These are phyloP conservation scores for Spodoptera littoralis DNA, from an alignment of 2,888 invertebrate species.

Conservation along the genomic window DNA sequence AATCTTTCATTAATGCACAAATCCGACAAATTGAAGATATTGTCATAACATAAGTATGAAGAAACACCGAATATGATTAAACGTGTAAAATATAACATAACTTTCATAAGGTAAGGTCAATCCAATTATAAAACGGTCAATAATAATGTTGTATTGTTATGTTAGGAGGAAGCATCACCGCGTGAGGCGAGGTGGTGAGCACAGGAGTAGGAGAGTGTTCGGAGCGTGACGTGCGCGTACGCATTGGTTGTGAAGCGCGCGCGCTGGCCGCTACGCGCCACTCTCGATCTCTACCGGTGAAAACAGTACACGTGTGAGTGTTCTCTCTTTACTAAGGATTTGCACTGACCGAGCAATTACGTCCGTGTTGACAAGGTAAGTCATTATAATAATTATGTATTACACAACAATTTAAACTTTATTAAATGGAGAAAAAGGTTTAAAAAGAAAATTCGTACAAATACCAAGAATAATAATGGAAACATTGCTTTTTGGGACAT, in stretches of 20 bases:
- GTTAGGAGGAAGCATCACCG: slow-evolving; percentile 35
- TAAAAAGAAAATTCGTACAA: too few relatives aligned
- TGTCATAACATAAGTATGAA: too few relatives aligned
- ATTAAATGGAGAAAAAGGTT: too few relatives aligned
- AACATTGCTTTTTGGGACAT: too few relatives aligned
- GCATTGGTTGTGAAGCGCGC: slow-evolving; percentile 74
- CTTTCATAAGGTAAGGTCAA: not conserved
- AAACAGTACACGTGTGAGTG: slow-evolving; percentile 64
- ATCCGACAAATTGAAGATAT: too few relatives aligned
- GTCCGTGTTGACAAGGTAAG: slow-evolving; percentile 42
- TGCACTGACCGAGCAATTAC: slow-evolving; percentile 20
- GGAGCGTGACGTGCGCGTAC: slow-evolving; percentile 52
- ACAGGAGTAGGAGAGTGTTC: slow-evolving; percentile 55
- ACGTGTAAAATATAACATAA: too few relatives aligned
- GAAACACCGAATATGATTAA: too few relatives aligned
- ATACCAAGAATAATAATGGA: too few relatives aligned
- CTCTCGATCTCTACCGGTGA: slow-evolving; percentile 66
- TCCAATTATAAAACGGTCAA: not conserved
- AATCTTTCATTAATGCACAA: too few relatives aligned
- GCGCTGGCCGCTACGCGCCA: slow-evolving; percentile 68
- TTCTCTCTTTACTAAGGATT: slow-evolving; percentile 50
- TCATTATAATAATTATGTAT: not conserved
- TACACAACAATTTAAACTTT: not conserved
- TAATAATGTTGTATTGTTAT: slow-evolving; percentile 21
- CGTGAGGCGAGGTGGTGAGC: slow-evolving; percentile 42